Conservation (phyloP, 2,113 vertebrate species). For the Galeopterus variegatus region DNA sequence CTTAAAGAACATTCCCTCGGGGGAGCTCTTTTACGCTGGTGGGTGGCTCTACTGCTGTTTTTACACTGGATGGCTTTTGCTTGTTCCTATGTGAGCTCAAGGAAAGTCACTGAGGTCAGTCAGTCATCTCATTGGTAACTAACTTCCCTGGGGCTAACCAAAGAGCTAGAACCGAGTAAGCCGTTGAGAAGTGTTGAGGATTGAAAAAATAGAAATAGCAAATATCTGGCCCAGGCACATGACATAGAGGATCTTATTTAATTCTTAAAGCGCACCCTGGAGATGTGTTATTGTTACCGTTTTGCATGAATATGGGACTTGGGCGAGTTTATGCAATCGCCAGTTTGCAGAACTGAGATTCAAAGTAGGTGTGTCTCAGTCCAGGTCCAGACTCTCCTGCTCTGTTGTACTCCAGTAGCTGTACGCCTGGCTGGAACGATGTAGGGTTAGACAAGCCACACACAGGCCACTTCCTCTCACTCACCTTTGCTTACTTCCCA, state of each 20-base stretch:
- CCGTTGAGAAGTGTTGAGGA: not conserved
- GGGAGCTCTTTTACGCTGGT: fast-evolving
- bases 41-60: no score
- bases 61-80: not conserved
- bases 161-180: not conserved
- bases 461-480: constrained; percentile 68
- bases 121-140: not conserved
- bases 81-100: not conserved
- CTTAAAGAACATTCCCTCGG: not conserved
- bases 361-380: no score
- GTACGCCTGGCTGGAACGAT: not conserved
- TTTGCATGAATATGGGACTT: not conserved
- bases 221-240: not conserved
- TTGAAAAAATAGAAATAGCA: not conserved
- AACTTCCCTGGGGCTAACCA: not conserved
- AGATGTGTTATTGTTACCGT: not conserved
- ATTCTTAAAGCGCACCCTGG: fast-evolving
- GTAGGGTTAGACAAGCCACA: not conserved
- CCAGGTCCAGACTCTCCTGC: not conserved
- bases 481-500: constrained; percentile 44
- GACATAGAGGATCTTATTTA: not conserved
- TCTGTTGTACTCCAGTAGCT: not conserved
- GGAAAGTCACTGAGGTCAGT: not conserved
- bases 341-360: not conserved
- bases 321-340: fast-evolving